Base-by-base conservation (phyloP, 2,888 invertebrate genomes). In the Thumatha senex region DNA sequence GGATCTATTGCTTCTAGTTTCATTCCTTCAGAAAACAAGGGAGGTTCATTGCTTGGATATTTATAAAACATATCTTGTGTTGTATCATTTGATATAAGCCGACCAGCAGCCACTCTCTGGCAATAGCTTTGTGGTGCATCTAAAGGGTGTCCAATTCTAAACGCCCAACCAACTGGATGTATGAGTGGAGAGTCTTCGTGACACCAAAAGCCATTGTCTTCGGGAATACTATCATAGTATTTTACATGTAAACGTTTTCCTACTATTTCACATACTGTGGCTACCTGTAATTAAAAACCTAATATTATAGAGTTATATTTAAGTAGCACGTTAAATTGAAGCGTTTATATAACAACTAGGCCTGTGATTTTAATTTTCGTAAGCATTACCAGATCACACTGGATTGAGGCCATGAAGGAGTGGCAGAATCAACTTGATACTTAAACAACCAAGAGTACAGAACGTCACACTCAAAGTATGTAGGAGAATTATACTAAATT, bases 1-100 rank as follows among this genome's bases (percentile, higher is more conserved):
- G 99, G 99, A 92, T 99, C 99, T 52, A 99, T 97, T 0, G 99
- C 98, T 92, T 99, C 99, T 34, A 99, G 89, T 83, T 98, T 98
- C 97, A 98, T 97, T 39, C 98, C 98, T 66, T 95, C 95, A 41
- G 94, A 82, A 75, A 98, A 97, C 2, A 93, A 79, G 2, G 93
- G 89, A 0, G 92, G 90, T 53, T 92, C 92, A 51, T 89, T 82
- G 18, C 69, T 76, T 0, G 93, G 93, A 64, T 93, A 93, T 77
- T 93, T 92, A 71, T 94, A 93, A 66, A 98, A 98, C 72, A 97
- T 92, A 51, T 96, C 95, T 48, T 95, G 94, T 0, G 95, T 96
- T 0, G 97, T 95, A 80, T 98, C 98, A 58, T 95, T 95, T 11
- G 95, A 93, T 56, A 95, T 93, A 29, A 94, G 92, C 48, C 95